Evolutionary conservation across 2,113 vertebrate species (phyloP).

Genomic region (Sula dactylatra): DNA sequence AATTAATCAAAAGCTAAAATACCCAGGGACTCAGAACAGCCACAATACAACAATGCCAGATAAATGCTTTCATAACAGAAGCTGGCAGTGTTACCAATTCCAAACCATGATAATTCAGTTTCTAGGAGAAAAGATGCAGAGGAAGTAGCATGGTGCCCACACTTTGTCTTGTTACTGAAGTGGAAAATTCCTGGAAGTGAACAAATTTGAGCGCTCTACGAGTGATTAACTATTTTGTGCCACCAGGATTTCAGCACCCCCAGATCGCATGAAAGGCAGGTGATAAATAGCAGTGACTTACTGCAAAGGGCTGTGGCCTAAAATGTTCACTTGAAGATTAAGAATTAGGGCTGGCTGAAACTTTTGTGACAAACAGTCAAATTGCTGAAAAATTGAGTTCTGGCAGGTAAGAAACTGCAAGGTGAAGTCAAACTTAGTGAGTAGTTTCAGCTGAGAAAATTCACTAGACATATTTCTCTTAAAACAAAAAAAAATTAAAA

Average conservation of each 20-base stretch:
- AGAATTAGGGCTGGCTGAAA: background rate
- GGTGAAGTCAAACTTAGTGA: background rate
- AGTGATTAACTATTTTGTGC: background rate
- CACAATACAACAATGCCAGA: background rate
- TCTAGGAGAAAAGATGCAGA: background rate
- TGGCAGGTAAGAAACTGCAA: background rate
- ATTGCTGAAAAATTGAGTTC: background rate
- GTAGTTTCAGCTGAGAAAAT: background rate
- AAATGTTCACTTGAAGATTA: background rate
- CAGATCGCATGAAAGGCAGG: background rate
- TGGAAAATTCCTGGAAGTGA: conserved; percentile 6
- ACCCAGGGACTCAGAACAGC: background rate
- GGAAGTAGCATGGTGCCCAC: background rate
- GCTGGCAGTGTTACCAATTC: background rate
- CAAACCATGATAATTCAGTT: background rate
- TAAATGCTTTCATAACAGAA: background rate
- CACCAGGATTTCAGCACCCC: background rate
- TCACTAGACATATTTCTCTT: background rate
- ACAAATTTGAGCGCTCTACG: background rate
- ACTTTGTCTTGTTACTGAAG: background rate
- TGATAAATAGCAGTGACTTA: background rate
- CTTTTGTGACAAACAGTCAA: background rate
- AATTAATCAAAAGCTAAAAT: background rate
- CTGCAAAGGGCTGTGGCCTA: background rate
- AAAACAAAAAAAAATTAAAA: background rate